Evolutionary conservation across 2,888 invertebrate species (phyloP).

Genomic region (Agrilus cyanescens): DNA sequence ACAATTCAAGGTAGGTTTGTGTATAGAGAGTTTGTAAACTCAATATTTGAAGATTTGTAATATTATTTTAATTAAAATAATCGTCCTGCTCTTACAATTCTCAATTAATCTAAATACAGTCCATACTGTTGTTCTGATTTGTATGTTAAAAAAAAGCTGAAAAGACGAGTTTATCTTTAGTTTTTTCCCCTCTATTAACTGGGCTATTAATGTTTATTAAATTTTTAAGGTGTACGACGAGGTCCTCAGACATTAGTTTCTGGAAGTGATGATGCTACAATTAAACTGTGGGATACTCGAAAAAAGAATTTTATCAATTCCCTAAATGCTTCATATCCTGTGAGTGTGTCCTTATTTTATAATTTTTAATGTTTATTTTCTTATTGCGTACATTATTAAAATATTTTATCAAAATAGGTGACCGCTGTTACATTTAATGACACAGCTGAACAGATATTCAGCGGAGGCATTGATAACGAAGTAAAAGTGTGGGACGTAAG

Average conservation of each 20-base stretch:
- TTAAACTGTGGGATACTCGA: constrained; percentile 87
- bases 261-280: constrained; percentile 89
- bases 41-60: too few relatives aligned
- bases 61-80: too few relatives aligned
- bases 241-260: constrained; percentile 87
- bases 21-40: too few relatives aligned
- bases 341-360: constrained; percentile 18
- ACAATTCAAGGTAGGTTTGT: constrained; percentile 44
- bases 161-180: neutral
- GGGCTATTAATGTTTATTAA: constrained; percentile 1
- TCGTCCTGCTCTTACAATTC: too few relatives aligned
- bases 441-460: constrained; percentile 88
- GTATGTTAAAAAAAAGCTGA: too few relatives aligned
- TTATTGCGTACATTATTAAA: neutral
- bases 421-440: constrained; percentile 90
- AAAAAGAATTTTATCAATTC: constrained; percentile 68
- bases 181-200: neutral
- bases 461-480: constrained; percentile 94
- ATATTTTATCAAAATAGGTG: constrained; percentile 29
- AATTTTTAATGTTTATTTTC: neutral
- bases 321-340: constrained; percentile 61
- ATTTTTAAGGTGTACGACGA: constrained; percentile 55
- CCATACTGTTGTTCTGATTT: too few relatives aligned
- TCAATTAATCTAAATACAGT: too few relatives aligned
- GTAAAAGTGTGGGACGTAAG: constrained; percentile 96